Evolutionary conservation across 2,797 vertebrate genomes (phyloP).

Genomic region (Pogonophryne albipinna): DNA sequence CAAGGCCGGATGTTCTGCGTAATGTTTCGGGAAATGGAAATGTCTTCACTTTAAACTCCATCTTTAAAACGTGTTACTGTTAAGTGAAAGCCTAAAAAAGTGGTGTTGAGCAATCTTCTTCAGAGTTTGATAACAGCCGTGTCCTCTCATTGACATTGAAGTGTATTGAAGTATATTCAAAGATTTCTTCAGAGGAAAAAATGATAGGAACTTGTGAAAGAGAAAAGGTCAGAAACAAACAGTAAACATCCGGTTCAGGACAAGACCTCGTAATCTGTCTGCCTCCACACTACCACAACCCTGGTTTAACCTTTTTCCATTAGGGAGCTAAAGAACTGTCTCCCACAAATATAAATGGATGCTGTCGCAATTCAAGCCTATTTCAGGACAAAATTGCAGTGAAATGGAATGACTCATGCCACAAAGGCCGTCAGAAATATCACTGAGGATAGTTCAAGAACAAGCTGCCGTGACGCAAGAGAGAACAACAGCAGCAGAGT

Average conservation of each 20-base stretch:
- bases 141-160: not conserved
- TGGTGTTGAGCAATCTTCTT: not conserved
- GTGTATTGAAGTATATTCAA: constrained; percentile 13
- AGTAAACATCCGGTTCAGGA: constrained; percentile 41
- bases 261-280: constrained; percentile 35
- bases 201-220: constrained; percentile 27
- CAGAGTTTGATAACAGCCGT: not conserved
- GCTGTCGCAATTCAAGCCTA: constrained; percentile 60
- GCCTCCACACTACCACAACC: constrained; percentile 28
- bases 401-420: constrained; percentile 65
- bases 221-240: constrained; percentile 30
- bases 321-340: constrained; percentile 36
- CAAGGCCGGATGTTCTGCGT: constrained; percentile 41
- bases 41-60: constrained; percentile 7
- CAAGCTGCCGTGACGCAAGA: constrained; percentile 60
- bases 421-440: constrained; percentile 65
- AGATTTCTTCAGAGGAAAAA: constrained; percentile 10
- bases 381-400: constrained; percentile 61
- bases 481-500: constrained; percentile 45
- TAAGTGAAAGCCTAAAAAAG: not conserved
- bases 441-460: constrained; percentile 50
- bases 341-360: constrained; percentile 36
- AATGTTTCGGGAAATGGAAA: constrained; percentile 29
- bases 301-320: constrained; percentile 54
- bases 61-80: constrained; percentile 13